A percentile compares a stretch with the other conserved stretches of the same genome.
These are phyloP conservation scores for Ameiurus melas DNA, from an alignment of 2,113 vertebrate genomes.

Conservation along the genomic window DNA sequence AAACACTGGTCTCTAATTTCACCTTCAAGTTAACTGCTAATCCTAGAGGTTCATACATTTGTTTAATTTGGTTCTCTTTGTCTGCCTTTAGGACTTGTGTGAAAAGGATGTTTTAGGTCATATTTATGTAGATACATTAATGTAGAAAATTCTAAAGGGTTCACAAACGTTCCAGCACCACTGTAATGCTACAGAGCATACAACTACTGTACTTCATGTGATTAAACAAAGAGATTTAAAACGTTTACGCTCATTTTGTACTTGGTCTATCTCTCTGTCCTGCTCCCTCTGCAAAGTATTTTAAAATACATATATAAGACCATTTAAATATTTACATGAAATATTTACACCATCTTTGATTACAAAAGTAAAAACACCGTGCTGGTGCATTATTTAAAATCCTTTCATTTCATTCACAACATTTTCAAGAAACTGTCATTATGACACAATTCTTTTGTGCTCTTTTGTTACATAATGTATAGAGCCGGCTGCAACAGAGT, in stretches of 20 bases:
- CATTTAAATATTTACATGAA: neutral
- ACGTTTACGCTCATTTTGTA: neutral
- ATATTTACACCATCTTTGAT: neutral
- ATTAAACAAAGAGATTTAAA: neutral
- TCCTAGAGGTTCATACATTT: no score
- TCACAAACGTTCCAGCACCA: no score
- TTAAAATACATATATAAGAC: neutral
- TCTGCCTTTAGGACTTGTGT: no score
- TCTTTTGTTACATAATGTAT: neutral
- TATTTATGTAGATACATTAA: no score
- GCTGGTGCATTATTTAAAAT: neutral
- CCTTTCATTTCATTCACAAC: neutral
- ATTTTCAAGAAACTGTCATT: slow-evolving; percentile 2
- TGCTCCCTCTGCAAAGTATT: neutral
- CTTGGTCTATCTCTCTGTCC: neutral
- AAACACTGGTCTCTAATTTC: no score
- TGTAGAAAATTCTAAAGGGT: no score
- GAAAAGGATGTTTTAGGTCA: no score
- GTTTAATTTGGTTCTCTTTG: no score
- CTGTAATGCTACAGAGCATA: neutral
- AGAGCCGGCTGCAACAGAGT: neutral
- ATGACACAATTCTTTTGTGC: neutral
- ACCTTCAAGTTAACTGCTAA: no score
- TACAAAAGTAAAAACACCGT: neutral
- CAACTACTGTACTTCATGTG: neutral